Evolutionary conservation across 2,888 invertebrate species (phyloP).

Genomic region (Epiblema foenella): DNA sequence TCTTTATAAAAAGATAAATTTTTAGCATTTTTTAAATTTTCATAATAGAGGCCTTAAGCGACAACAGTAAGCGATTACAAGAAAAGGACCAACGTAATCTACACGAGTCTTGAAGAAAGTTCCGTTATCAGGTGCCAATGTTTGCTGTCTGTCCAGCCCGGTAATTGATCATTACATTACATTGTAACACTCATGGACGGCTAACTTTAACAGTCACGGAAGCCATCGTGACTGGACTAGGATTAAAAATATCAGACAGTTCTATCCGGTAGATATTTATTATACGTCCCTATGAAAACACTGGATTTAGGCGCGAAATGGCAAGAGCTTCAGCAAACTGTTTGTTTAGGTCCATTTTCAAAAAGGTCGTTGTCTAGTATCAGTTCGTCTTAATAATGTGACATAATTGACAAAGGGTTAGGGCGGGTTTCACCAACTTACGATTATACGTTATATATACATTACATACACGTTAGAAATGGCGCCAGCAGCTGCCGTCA

Average conservation of each 20-base stretch:
- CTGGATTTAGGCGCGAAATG: background rate
- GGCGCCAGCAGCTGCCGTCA: too few species aligned
- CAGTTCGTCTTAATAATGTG: too few species aligned
- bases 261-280: background rate
- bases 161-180: constrained; percentile 1
- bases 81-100: background rate
- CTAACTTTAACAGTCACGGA: background rate
- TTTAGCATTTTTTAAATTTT: too few species aligned
- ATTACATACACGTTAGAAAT: too few species aligned
- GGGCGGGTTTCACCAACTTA: too few species aligned
- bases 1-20: background rate
- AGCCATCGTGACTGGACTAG: background rate
- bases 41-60: too few species aligned
- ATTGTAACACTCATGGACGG: constrained; percentile 13
- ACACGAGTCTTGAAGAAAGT: background rate
- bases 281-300: background rate
- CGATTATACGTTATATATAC: too few species aligned
- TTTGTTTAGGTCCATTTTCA: background rate
- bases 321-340: background rate
- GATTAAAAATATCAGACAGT: background rate
- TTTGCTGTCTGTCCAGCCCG: background rate
- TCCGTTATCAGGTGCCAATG: background rate
- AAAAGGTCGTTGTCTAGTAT: background rate
- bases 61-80: background rate
- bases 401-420: too few species aligned